Evolutionary conservation across 2,113 vertebrate species (phyloP), one percentile per base, ranked within the genome.

Genomic region (Erythrolamprus reginae): DNA sequence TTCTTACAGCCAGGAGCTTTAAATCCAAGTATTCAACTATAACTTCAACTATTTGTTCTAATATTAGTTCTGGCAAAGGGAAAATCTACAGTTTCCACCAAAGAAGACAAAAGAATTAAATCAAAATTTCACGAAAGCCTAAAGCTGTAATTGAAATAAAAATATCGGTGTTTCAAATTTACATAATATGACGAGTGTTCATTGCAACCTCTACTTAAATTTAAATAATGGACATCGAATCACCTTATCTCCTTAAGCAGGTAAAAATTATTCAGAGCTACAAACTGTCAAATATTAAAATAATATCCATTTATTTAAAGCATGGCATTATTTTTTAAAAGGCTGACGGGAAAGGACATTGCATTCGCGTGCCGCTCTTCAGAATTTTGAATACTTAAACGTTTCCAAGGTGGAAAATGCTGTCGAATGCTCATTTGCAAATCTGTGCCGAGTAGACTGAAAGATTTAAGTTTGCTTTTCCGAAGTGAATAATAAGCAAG

Each of bases 181-280:
- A 92, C 91, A 48, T 12, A 87, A 70, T 89, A 94, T 93, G 93
- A 93, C 89, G 94, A 84, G 65, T 89, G 91, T 93, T 86, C 89
- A 51, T 47, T 51, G 93, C 89, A 95, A 93, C 90, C 93, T 92
- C 92, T 95, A 82, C 91, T 84, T 92, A 95, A 96, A 95, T 95
- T 95, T 95, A 96, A 94, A 94, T 92, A 95, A 93, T 92, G 91
- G 84, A 92, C 94, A 95, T 95, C 94, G 95, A 96, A 96, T 93
- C 7, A 89, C 87, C 94, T 58, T 90, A 95, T 92, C 93, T 94
- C 61, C 38, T 89, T 92, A 91, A 93, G 92, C 89, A 48, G 86
- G 91, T n/a, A n/a, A 94, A 94, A 92, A 93, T 53, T 61, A 96
- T 95, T 95, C 95, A 95, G 95, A 95, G 91, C 90, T 89, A 93